These are phyloP conservation scores for Micronycteris hirsuta DNA, from an alignment of 2,113 vertebrate species.

Conservation along the genomic window DNA sequence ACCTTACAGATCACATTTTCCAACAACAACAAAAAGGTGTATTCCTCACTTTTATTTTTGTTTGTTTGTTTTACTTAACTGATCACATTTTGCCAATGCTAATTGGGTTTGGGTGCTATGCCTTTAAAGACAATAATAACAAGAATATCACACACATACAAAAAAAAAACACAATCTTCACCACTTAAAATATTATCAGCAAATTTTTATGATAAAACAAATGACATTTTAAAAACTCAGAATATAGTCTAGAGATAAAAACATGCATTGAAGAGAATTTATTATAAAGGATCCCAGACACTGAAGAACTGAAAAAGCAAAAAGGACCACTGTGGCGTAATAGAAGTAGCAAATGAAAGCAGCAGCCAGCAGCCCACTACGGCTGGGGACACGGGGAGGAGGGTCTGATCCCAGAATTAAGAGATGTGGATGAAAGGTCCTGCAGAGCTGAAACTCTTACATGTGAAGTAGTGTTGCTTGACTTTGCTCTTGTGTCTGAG, in stretches of 20 bases:
- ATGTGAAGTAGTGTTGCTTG: not conserved
- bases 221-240: not conserved
- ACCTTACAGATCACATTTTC: not conserved
- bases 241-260: not conserved
- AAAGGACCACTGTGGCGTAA: not conserved
- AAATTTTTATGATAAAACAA: not conserved
- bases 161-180: not conserved
- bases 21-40: not conserved
- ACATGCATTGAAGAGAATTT: not conserved
- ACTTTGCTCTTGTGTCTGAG: not conserved
- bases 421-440: rapidly evolving
- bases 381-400: not conserved
- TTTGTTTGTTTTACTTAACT: not conserved
- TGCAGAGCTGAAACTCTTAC: not conserved
- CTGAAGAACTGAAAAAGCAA: not conserved
- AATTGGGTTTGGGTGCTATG: not conserved
- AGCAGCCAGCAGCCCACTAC: not conserved
- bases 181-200: not conserved
- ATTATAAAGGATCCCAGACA: not conserved
- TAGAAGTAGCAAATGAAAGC: not conserved
- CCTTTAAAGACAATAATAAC: not conserved
- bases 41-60: not conserved
- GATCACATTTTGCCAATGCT: not conserved
- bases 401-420: not conserved
- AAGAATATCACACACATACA: not conserved